Conservation (phyloP, 2,113 vertebrate species). For the Rhizomys pruinosus region DNA sequence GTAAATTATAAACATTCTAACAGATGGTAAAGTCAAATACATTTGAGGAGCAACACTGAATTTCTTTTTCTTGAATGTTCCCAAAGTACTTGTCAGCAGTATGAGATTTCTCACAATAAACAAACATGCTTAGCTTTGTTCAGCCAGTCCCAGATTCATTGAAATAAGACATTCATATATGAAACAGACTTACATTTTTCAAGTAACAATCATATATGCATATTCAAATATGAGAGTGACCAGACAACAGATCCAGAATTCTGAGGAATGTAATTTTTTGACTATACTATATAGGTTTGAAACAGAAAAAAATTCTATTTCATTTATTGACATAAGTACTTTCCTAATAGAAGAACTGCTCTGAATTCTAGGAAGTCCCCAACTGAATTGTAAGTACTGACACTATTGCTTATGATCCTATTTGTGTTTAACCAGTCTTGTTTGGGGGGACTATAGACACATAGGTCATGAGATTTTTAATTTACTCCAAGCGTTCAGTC, state of each 20-base stretch:
- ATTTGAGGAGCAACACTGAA: background rate
- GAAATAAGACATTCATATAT: background rate
- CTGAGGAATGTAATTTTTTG: background rate
- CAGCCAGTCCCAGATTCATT: background rate
- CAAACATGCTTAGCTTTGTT: slow-evolving; percentile 6
- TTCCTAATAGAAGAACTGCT: slow-evolving; percentile 47
- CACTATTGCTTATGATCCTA: slow-evolving; percentile 61
- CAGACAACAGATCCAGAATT: background rate
- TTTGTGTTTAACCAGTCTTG: slow-evolving; percentile 59
- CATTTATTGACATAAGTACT: slow-evolving; percentile 16
- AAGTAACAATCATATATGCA: background rate
- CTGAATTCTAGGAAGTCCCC: background rate
- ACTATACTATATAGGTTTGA: background rate
- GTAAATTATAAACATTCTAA: background rate
- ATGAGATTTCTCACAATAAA: slow-evolving; percentile 9
- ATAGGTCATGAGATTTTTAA: slow-evolving; percentile 65
- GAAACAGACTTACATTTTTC: background rate
- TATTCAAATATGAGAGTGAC: background rate
- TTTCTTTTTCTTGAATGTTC: background rate
- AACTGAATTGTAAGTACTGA: slow-evolving; percentile 45
- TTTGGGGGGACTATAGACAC: slow-evolving; percentile 1
- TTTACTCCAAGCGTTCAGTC: slow-evolving; percentile 73
- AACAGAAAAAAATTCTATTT: background rate
- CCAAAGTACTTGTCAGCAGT: background rate
- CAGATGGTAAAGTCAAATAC: background rate